Evolutionary conservation across 1,140 invertebrate species (phyloP).

Genomic region (Venturia canescens): DNA sequence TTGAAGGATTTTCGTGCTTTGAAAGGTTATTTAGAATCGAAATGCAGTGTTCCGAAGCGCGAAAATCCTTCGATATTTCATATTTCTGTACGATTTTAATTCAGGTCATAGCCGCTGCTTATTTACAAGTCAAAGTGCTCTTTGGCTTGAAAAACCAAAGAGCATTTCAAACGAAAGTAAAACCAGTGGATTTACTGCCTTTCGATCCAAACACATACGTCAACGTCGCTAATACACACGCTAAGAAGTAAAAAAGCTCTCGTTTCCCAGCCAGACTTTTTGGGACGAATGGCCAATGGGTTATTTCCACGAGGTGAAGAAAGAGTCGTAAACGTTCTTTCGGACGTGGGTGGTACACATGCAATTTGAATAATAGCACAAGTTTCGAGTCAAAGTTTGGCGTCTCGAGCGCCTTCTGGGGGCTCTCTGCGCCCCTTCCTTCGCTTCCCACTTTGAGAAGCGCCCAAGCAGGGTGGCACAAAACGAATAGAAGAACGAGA

Average conservation of each 20-base stretch:
- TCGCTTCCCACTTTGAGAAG: background rate
- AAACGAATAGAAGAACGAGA: constrained; percentile 10
- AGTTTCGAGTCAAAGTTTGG: constrained; percentile 45
- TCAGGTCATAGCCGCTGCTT: no score
- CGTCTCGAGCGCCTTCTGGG: constrained; percentile 42
- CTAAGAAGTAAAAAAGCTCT: background rate
- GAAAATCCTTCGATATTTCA: no score
- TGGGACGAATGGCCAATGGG: background rate
- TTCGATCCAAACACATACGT: background rate
- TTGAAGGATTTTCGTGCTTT: no score
- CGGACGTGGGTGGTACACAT: constrained; percentile 38
- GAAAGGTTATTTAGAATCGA: no score
- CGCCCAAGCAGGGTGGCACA: background rate
- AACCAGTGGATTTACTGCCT: background rate
- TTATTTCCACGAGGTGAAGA: constrained; percentile 8
- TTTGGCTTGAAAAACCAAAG: no score
- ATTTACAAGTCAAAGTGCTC: no score
- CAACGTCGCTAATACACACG: background rate
- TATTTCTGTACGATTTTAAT: no score
- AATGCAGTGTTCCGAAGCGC: no score
- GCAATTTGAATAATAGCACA: constrained; percentile 46
- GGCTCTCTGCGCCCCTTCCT: background rate
- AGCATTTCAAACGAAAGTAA: background rate
- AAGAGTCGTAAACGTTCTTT: constrained; percentile 47
- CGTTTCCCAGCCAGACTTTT: constrained; percentile 30